Base-by-base conservation (phyloP, 1,140 invertebrate species). In the Lerema accius region DNA sequence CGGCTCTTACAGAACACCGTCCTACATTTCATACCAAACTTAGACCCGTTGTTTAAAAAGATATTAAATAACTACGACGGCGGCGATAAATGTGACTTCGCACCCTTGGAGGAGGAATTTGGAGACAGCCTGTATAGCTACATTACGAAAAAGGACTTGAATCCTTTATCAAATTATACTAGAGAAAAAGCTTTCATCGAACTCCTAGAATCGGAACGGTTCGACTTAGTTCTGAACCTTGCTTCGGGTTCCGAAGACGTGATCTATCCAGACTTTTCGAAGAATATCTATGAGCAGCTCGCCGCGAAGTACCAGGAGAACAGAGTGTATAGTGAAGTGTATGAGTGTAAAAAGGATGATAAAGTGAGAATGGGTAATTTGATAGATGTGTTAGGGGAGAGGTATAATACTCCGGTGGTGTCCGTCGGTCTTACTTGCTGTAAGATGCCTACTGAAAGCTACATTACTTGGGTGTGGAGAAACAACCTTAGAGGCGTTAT, bases 11-110 rank as follows among this genome's bases (percentile, higher is more conserved):
- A 95, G 39, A 94, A 94, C 50, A 89, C 94, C 4, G 94, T 97
- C 15, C 80, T 98, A 23, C 95, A 97, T 78, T 94, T 99, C 56
- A 93, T 98, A 65, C 97, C 97, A 0, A 93, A 92, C 10, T 71
- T 95, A 0, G 94, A 95, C 76, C 89, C 90, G 5, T 77, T 90
- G 4, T 94, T 93, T 68, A 90, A 92, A 11, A 88, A 91, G 40
- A 74, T 93, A 11, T 3, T 91, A 0, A 77, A 71, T 13, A 55
- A 84, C 10, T 86, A 74, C 66, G 78, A 87, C 48, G 76, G 77
- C 4, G 80, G 61, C 13, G 67, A 84, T 16, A 80, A 88, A 49
- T 94, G 93, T 42, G 86, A 92, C 61, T 71, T 91, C 0, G 49
- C 67, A 7, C 28, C 78, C 0, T 48, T 92, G 0, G 84, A 92